phyloP scores from a whole-genome alignment of 2,888 invertebrate species.

The Hyalella azteca region DNA sequence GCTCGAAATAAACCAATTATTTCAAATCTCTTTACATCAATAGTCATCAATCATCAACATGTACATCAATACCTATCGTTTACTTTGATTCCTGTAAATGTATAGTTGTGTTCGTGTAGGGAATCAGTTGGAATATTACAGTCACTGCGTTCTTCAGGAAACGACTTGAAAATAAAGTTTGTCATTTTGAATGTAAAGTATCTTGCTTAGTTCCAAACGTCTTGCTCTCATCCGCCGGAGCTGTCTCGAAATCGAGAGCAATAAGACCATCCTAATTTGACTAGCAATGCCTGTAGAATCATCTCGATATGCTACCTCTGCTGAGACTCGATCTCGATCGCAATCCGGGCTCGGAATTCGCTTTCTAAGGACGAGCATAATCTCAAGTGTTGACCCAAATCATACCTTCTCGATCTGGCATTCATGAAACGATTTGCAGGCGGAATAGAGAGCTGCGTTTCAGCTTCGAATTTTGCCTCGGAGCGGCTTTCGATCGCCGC shows the following conservation, averaged over 20 bases:
- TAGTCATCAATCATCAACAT: too few relatives aligned
- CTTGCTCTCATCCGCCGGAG: neutral
- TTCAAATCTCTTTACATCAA: too few relatives aligned
- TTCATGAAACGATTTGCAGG: conserved; percentile 34
- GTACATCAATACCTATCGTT: too few relatives aligned
- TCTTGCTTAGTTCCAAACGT: neutral
- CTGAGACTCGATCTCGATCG: neutral
- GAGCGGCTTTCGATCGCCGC: too few relatives aligned
- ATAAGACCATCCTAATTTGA: conserved; percentile 14
- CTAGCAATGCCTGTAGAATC: conserved; percentile 16
- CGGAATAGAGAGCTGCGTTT: neutral
- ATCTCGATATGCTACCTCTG: conserved; percentile 21
- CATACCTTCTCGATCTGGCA: conserved; percentile 18
- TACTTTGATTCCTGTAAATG: too few relatives aligned
- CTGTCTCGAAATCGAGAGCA: neutral
- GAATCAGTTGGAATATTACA: too few relatives aligned
- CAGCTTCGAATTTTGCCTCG: neutral
- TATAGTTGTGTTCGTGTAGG: too few relatives aligned
- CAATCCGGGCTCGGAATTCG: neutral
- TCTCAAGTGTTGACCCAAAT: conserved; percentile 29
- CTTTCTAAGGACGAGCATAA: conserved; percentile 3
- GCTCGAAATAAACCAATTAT: too few relatives aligned
- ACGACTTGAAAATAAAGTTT: neutral
- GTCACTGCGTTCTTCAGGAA: too few relatives aligned
- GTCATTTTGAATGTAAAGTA: neutral